phyloP scores from a whole-genome alignment of 30 jellyfish, hydroid and myxozoan species.

The Aurelia aurita complex sp. Pacific region DNA sequence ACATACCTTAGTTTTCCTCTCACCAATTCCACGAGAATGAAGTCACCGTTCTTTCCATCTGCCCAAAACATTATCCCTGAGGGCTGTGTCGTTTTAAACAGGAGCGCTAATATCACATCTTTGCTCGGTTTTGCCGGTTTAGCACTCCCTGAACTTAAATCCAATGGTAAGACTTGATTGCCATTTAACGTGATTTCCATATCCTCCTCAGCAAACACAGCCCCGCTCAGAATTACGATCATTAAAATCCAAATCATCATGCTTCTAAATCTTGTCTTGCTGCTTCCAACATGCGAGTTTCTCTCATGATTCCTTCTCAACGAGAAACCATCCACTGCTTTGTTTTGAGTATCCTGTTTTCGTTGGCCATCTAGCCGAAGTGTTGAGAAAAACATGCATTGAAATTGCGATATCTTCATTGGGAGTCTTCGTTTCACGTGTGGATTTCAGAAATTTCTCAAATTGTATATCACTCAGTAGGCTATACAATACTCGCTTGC shows the following conservation, averaged over 20 bases:
- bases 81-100: conserved; percentile 59
- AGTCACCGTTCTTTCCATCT: conserved; percentile 42
- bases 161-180: conserved; percentile 1
- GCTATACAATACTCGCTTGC: conserved; percentile 47
- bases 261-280: conserved; percentile 3
- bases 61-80: conserved; percentile 50
- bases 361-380: conserved; percentile 28
- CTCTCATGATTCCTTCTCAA: conserved; percentile 20
- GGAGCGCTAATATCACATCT: conserved; percentile 24
- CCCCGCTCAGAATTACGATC: conserved; percentile 11
- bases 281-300: neutral
- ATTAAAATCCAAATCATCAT: conserved; percentile 29
- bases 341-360: conserved; percentile 54
- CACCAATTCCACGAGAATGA: conserved; percentile 32
- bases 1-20: conserved; percentile 65
- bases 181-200: conserved; percentile 39
- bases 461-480: conserved; percentile 61
- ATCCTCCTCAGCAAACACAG: conserved; percentile 47
- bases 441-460: conserved; percentile 56
- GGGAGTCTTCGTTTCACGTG: conserved; percentile 53
- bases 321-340: conserved; percentile 29
- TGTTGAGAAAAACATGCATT: conserved; percentile 60
- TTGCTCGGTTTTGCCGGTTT: neutral
- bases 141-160: neutral
- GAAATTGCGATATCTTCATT: conserved; percentile 53